Conservation (phyloP, 2,888 invertebrate genomes). For the Griposia aprilina region DNA sequence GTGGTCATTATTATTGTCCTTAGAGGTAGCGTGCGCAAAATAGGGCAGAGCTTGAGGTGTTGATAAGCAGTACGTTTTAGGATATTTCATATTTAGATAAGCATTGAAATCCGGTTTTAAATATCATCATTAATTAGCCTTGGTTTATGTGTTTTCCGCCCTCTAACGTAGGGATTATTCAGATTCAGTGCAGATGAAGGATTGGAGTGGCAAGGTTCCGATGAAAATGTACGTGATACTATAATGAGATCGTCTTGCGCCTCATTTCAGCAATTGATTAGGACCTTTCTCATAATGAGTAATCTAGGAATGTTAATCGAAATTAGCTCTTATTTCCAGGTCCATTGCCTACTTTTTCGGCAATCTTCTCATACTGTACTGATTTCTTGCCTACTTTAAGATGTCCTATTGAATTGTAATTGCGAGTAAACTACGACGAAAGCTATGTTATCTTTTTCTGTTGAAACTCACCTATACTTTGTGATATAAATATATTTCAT, state of each 20-base stretch:
- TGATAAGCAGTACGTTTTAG: neutral
- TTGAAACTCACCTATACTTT: slow-evolving; percentile 78
- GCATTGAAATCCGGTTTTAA: slow-evolving; percentile 19
- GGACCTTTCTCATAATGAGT: neutral
- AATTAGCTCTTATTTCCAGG: slow-evolving; percentile 66
- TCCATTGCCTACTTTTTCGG: slow-evolving; percentile 53
- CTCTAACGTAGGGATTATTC: neutral
- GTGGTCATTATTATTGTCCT: neutral
- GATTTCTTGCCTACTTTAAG: slow-evolving; percentile 56
- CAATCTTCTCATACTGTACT: slow-evolving; percentile 41
- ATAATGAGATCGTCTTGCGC: slow-evolving; percentile 38
- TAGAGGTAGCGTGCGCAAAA: slow-evolving; percentile 22
- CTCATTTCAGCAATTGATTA: slow-evolving; percentile 23
- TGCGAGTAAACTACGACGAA: slow-evolving; percentile 48
- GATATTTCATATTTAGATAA: slow-evolving; percentile 31
- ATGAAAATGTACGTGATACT: slow-evolving; percentile 32
- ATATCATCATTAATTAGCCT: slow-evolving; percentile 3
- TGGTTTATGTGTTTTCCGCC: neutral
- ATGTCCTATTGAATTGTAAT: slow-evolving; percentile 56
- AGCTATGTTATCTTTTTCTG: slow-evolving; percentile 65
- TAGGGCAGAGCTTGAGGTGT: slow-evolving; percentile 18
- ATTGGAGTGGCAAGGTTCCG: neutral
- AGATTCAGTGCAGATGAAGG: slow-evolving; percentile 18
- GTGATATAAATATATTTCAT: slow-evolving; percentile 76
- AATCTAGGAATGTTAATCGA: slow-evolving; percentile 14